Conservation (phyloP, 1,140 invertebrate species). For the Drosophila simulans region DNA sequence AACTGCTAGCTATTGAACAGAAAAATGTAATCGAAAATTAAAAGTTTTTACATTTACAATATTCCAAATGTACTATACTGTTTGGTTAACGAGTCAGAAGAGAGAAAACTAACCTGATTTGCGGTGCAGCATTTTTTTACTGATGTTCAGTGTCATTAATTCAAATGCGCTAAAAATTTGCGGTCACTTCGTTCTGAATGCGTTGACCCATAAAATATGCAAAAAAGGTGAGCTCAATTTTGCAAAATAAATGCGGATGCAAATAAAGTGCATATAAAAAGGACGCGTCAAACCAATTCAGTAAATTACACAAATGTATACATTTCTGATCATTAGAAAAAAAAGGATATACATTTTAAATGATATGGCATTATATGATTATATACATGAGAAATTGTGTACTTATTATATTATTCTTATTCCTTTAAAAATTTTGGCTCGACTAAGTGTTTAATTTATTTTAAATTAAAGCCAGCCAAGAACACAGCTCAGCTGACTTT, state of each 20-base stretch:
- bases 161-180: slow-evolving; percentile 69
- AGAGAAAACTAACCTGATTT: slow-evolving; percentile 60
- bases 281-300: neutral
- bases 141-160: slow-evolving; percentile 70
- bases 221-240: slow-evolving; percentile 50
- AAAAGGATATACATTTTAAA: neutral
- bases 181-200: slow-evolving; percentile 44
- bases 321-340: neutral
- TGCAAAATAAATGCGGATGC: slow-evolving; percentile 20
- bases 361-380: neutral
- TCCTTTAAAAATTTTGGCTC: too few relatives aligned
- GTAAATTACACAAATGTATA: slow-evolving; percentile 2
- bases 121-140: slow-evolving; percentile 61
- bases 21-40: slow-evolving; percentile 22
- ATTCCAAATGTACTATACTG: neutral
- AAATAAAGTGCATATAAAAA: neutral
- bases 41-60: slow-evolving; percentile 11
- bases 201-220: slow-evolving; percentile 62
- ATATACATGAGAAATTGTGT: too few relatives aligned
- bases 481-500: slow-evolving; percentile 7
- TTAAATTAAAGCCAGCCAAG: slow-evolving; percentile 1
- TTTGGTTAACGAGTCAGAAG: neutral
- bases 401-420: too few relatives aligned
- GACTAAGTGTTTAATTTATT: neutral
- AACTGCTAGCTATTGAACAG: neutral